Evolutionary conservation across 1,140 invertebrate species (phyloP).

Genomic region (Drosophila bocki): DNA sequence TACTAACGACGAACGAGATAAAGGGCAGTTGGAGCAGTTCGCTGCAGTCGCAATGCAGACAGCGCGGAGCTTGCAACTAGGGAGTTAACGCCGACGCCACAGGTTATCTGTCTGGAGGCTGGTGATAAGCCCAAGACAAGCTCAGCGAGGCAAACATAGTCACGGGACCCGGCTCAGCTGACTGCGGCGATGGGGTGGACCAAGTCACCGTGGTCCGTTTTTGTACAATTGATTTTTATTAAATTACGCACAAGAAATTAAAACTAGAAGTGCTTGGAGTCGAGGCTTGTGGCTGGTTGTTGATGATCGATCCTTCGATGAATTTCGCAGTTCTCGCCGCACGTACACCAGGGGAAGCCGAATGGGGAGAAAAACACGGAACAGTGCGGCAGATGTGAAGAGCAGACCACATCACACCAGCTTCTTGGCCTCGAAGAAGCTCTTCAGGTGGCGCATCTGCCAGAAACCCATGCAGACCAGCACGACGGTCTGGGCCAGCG

Average conservation of each 20-base stretch:
- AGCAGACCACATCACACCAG: slow-evolving; percentile 90
- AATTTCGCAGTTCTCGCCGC: slow-evolving; percentile 61
- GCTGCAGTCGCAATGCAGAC: slow-evolving; percentile 29
- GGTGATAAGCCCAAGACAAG: slow-evolving; percentile 63
- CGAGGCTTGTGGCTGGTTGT: slow-evolving; percentile 32
- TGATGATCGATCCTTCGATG: slow-evolving; percentile 60
- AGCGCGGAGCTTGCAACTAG: slow-evolving; percentile 31
- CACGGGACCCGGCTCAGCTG: slow-evolving; percentile 70
- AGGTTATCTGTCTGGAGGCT: slow-evolving; percentile 60
- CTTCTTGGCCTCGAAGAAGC: slow-evolving; percentile 99
- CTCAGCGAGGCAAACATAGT: slow-evolving; percentile 55
- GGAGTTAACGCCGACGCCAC: slow-evolving; percentile 44
- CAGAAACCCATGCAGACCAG: slow-evolving; percentile 97
- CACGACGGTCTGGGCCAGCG: slow-evolving; percentile 95
- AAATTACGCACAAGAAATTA: slow-evolving; percentile 78
- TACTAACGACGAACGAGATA: slow-evolving; percentile 62
- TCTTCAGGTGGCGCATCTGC: slow-evolving; percentile 99
- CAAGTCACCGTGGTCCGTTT: slow-evolving; percentile 16
- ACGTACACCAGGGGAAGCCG: slow-evolving; percentile 27
- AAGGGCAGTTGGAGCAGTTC: slow-evolving; percentile 32
- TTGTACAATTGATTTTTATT: slow-evolving; percentile 82
- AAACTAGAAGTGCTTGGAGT: slow-evolving; percentile 67
- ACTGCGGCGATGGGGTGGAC: slow-evolving; percentile 25
- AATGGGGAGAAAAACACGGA: slow-evolving; percentile 44
- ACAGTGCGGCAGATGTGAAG: slow-evolving; percentile 12